Percentiles rank a stretch among this genome's conserved stretches.
phyloP scores from a whole-genome alignment of 2,113 vertebrate species.

The Athene cunicularia region DNA sequence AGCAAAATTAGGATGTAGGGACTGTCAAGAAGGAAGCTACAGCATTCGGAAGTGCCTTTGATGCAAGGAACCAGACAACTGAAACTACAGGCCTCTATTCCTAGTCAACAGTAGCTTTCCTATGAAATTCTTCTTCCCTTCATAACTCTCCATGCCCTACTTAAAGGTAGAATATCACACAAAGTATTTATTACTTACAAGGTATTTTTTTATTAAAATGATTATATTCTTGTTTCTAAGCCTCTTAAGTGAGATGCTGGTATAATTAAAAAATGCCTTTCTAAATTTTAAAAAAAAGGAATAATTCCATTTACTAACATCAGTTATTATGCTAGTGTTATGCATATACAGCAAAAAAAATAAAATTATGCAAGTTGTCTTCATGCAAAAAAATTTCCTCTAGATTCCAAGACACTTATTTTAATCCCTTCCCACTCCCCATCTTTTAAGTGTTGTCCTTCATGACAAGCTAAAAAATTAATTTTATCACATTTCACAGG shows the following conservation, averaged over 20 bases:
- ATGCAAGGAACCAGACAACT: not conserved
- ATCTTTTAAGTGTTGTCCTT: not conserved
- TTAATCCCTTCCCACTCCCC: conserved; percentile 33
- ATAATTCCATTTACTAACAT: not conserved
- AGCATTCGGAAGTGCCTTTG: not conserved
- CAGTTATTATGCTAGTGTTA: not conserved
- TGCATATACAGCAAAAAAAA: not conserved
- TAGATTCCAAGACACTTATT: not conserved
- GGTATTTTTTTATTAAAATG: not conserved
- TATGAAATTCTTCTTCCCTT: not conserved
- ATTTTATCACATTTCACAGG: not conserved
- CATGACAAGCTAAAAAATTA: not conserved
- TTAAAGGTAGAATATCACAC: not conserved
- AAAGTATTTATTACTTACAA: not conserved
- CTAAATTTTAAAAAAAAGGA: not conserved
- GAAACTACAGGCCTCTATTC: not conserved
- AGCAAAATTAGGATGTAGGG: not conserved
- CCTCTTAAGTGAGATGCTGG: not conserved
- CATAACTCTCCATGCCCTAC: not conserved
- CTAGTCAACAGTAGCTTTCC: not conserved
- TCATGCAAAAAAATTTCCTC: conserved; percentile 21
- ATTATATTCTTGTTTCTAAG: not conserved
- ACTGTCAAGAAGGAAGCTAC: not conserved
- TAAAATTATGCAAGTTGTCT: not conserved
- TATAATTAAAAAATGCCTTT: not conserved